Evolutionary conservation across 2,113 vertebrate species (phyloP).

Genomic region (Elephantulus edwardii): DNA sequence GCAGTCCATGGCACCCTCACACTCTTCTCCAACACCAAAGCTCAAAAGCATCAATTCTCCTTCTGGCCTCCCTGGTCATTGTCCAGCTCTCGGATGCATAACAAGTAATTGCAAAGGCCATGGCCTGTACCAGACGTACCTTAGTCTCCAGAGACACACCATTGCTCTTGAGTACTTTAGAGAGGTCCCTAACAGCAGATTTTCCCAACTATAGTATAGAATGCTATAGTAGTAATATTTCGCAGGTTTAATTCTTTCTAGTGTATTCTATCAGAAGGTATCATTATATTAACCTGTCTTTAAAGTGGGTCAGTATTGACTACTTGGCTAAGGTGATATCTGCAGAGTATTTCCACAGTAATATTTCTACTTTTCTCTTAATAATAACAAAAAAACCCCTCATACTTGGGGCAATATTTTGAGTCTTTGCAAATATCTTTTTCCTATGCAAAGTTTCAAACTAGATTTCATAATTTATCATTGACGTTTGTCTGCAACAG

Average conservation of each 20-base stretch:
- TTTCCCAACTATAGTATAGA: no score
- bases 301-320: background rate
- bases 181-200: no score
- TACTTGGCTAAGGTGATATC: background rate
- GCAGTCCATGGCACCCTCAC: no score
- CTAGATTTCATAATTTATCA: background rate
- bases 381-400: no score
- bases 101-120: no score
- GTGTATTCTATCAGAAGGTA: fast-evolving
- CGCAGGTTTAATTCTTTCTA: background rate
- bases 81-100: no score
- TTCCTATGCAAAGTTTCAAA: background rate
- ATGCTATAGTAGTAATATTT: background rate
- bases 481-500: background rate
- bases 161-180: no score
- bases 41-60: no score
- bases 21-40: no score
- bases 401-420: background rate
- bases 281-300: background rate
- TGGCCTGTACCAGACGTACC: no score
- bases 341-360: background rate
- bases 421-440: background rate
- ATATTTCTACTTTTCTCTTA: background rate
- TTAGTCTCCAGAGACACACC: no score
- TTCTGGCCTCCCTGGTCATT: no score